Percentiles rank a stretch among this genome's conserved stretches.
phyloP scores from a whole-genome alignment of 2,888 invertebrate species.

The Mimachlamys varia region DNA sequence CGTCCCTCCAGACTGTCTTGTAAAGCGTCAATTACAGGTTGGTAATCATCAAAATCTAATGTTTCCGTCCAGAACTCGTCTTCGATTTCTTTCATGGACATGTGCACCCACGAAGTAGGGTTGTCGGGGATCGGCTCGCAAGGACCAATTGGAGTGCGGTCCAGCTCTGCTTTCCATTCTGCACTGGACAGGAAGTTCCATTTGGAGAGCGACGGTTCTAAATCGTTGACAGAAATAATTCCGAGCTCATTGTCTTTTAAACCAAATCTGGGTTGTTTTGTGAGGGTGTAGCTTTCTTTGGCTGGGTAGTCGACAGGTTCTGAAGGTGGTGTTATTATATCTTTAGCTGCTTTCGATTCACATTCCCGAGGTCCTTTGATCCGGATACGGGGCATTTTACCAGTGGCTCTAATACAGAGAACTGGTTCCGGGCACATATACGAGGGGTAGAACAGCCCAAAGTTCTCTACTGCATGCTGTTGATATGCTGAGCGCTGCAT shows the following conservation, averaged over 20 bases:
- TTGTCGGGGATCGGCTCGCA: slow-evolving; percentile 23
- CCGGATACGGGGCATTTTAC: slow-evolving; percentile 1
- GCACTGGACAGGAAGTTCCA: slow-evolving; percentile 37
- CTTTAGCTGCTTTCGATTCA: slow-evolving; percentile 22
- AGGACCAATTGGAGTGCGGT: slow-evolving; percentile 21
- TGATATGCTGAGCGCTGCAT: slow-evolving; percentile 3
- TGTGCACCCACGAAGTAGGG: slow-evolving; percentile 42
- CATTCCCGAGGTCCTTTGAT: slow-evolving; percentile 5
- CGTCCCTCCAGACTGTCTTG: slow-evolving; percentile 34
- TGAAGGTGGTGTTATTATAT: slow-evolving; percentile 36
- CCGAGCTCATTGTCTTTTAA: neutral
- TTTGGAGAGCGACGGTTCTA: neutral
- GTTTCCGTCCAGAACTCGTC: slow-evolving; percentile 43
- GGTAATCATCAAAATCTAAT: slow-evolving; percentile 40
- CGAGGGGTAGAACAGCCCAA: slow-evolving; percentile 2
- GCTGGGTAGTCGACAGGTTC: neutral
- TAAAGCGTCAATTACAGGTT: slow-evolving; percentile 32
- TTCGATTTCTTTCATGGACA: slow-evolving; percentile 36
- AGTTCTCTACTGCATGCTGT: neutral
- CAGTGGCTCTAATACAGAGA: slow-evolving; percentile 5
- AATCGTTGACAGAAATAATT: neutral
- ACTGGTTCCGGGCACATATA: slow-evolving; percentile 20
- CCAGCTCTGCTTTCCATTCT: slow-evolving; percentile 33
- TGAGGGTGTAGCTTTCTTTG: neutral
- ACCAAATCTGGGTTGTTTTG: neutral